A percentile compares a stretch with the other conserved stretches of the same genome.
Evolutionary conservation across 2,113 vertebrate genomes (phyloP).

Genomic region (Anseranas semipalmata): DNA sequence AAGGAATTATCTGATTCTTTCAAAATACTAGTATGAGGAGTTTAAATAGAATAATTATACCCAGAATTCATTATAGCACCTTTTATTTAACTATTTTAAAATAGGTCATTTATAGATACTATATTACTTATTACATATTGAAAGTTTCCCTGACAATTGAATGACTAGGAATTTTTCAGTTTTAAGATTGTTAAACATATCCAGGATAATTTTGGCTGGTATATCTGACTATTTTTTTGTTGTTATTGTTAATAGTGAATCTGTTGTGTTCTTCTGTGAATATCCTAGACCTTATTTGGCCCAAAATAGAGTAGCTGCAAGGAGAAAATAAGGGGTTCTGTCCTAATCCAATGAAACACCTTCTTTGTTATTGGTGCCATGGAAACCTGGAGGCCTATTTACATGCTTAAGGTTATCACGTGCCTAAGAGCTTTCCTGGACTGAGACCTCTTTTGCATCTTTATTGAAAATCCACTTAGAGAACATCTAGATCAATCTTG

Average conservation of each 20-base stretch:
- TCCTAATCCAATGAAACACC: neutral
- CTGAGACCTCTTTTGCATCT: neutral
- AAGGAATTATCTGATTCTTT: neutral
- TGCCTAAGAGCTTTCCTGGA: neutral
- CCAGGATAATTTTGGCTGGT: neutral
- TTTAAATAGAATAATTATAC: neutral
- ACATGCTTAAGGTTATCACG: neutral
- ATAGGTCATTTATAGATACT: neutral
- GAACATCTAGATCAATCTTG: neutral
- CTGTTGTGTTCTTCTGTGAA: neutral
- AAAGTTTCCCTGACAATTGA: neutral
- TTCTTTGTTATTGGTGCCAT: neutral
- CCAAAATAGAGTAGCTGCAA: neutral
- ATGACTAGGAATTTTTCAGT: neutral
- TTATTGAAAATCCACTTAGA: constrained; percentile 11
- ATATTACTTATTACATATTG: neutral
- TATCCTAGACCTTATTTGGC: neutral
- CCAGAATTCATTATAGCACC: neutral
- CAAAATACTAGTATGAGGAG: neutral
- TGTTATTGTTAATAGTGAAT: neutral
- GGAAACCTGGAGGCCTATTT: neutral
- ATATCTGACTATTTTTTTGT: neutral
- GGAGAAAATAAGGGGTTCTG: neutral
- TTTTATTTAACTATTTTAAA: neutral
- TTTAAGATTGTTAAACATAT: neutral